phyloP scores from a whole-genome alignment of 2,888 invertebrate species.

The Drosophila rellima region DNA sequence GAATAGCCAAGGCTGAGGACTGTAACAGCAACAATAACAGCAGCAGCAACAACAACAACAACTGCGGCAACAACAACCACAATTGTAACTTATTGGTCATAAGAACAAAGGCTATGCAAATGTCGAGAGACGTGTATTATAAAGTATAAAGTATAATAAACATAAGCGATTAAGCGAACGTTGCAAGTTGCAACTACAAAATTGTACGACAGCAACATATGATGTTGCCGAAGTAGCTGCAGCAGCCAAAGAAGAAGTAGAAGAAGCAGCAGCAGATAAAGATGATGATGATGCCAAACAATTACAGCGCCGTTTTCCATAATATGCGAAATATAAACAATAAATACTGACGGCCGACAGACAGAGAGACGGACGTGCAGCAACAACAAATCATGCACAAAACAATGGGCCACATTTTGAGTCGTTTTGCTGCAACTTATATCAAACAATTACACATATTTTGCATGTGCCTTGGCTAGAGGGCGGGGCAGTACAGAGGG shows the following conservation, averaged over 20 bases:
- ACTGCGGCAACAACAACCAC: conserved; percentile 13
- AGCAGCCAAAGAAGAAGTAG: conserved; percentile 21
- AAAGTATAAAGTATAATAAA: conserved; percentile 75
- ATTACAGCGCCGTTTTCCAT: conserved; percentile 66
- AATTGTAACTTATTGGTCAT: conserved; percentile 47
- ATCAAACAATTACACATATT: conserved; percentile 82
- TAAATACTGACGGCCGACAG: conserved; percentile 60
- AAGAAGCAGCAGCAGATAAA: conserved; percentile 27
- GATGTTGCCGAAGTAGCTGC: conserved; percentile 38
- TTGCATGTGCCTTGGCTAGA: conserved; percentile 60
- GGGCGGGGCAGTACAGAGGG: conserved; percentile 2
- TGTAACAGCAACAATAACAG: conserved; percentile 12
- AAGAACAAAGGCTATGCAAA: conserved; percentile 74
- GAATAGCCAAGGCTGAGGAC: conserved; percentile 23
- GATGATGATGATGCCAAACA: conserved; percentile 51
- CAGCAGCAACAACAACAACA: conserved; percentile 6
- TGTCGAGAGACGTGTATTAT: conserved; percentile 58
- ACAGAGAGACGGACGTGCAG: conserved; percentile 1
- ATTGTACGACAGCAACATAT: conserved; percentile 60
- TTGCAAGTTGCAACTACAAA: conserved; percentile 57
- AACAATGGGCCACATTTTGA: conserved; percentile 84
- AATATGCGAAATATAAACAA: conserved; percentile 81
- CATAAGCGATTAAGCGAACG: conserved; percentile 72
- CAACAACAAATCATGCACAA: conserved; percentile 82
- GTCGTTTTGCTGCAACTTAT: conserved; percentile 75